A percentile compares a stretch with the other conserved stretches of the same genome.
phyloP scores from a whole-genome alignment of 2,888 invertebrate species.

The Caenorhabditis doughertyi region DNA sequence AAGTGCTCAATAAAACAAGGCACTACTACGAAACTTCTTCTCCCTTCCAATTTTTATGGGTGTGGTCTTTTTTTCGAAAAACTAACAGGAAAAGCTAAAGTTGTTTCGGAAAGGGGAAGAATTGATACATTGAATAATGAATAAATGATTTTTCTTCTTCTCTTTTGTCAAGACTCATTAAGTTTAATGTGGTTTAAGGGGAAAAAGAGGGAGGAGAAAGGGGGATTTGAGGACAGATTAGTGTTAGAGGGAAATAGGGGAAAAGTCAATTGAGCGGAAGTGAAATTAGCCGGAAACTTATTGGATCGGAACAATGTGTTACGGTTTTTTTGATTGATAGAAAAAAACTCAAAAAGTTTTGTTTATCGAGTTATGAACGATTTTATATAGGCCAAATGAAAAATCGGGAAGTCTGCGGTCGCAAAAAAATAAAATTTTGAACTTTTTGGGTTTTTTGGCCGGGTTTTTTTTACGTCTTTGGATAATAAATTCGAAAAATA shows the following conservation, averaged over 20 bases:
- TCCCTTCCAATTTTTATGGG: background rate
- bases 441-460: too few species aligned
- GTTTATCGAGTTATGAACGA: too few species aligned
- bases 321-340: too few species aligned
- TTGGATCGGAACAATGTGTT: too few species aligned
- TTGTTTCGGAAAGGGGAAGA: background rate
- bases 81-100: background rate
- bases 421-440: too few species aligned
- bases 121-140: background rate
- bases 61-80: background rate
- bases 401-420: too few species aligned
- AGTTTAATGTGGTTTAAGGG: background rate
- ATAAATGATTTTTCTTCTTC: too few species aligned
- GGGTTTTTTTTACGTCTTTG: too few species aligned
- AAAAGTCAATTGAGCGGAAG: conserved; percentile 35
- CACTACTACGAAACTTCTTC: background rate
- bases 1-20: background rate
- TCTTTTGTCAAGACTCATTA: background rate
- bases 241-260: background rate
- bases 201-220: background rate
- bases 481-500: too few species aligned
- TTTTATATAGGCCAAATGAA: too few species aligned
- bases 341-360: too few species aligned
- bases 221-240: background rate
- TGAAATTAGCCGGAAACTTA: conserved; percentile 30